Base-by-base conservation (phyloP, 2,888 invertebrate genomes). In the Resseliella maxima region DNA sequence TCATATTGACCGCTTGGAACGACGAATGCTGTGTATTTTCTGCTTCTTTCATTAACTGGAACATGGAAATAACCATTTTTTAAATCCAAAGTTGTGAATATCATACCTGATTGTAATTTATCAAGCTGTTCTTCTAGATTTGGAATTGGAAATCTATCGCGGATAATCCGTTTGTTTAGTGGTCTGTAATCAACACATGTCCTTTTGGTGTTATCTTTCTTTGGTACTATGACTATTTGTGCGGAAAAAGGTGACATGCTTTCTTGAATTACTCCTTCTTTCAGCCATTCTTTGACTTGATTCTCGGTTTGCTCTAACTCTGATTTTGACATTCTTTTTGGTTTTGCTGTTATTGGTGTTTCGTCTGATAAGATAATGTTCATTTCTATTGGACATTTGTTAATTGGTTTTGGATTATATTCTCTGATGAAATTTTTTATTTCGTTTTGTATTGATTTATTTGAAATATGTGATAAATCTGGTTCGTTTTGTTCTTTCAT, bases 11-110 rank as follows among this genome's bases (percentile, higher is more conserved):
- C n/a, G n/a, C n/a, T n/a, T n/a, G n/a, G n/a, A n/a, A n/a, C n/a
- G n/a, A n/a, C n/a, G n/a, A n/a, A n/a, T n/a, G n/a, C n/a, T n/a
- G n/a, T n/a, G 41, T 41, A 41, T 41, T 41, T 41, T 12, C 41
- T 41, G 41, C 41, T 41, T 41, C 12, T 12, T 41, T 5, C 6
- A 10, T 88, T 87, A 35, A 90, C 87, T 3, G 88, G 88, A 0
- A 90, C 88, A 86, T 90, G 90, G 72, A 90, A 90, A 87, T 89
- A 90, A 0, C 89, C 89, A 38, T 89, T 89, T 6, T 88, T 88
- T 1, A 90, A 85, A 85, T 89, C 89, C 2, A 90, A 87, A 10
- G 89, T 88, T 3, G 88, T 89, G 72, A 89, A 90, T 81, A 87
- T 88, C 15, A 86, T 88, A 10, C 89, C 88, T 8, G 88, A 88